Evolutionary conservation across 2,113 vertebrate species (phyloP).

Genomic region (Willisornis vidua): DNA sequence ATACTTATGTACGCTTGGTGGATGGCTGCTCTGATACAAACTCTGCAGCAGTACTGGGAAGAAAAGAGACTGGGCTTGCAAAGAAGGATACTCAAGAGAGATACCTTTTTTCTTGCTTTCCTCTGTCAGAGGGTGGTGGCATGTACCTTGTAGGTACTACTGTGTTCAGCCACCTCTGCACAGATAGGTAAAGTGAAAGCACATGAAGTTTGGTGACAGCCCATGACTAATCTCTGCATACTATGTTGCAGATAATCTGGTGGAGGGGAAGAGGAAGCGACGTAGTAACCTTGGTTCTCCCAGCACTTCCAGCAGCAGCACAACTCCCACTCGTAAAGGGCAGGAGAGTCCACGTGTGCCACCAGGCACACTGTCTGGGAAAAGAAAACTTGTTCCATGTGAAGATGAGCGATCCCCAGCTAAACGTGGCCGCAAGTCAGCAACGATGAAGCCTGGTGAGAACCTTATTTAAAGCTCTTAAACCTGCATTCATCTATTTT

Average conservation of each 20-base stretch:
- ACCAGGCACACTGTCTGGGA: conserved; percentile 74
- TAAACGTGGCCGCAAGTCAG: conserved; percentile 89
- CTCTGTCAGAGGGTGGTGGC: not conserved
- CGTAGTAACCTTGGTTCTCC: conserved; percentile 79
- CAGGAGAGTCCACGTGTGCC: conserved; percentile 67
- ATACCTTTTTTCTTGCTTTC: not conserved
- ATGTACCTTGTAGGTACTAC: not conserved
- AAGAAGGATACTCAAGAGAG: not conserved
- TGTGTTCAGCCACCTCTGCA: not conserved
- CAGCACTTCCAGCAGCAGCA: conserved; percentile 76
- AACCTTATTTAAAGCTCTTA: not conserved
- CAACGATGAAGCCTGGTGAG: conserved; percentile 80
- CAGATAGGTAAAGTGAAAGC: not conserved
- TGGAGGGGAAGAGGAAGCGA: conserved; percentile 94
- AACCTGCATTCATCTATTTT: not conserved
- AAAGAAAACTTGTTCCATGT: conserved; percentile 84
- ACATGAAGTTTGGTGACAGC: not conserved
- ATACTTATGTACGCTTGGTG: not conserved
- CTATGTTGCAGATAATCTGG: conserved; percentile 85
- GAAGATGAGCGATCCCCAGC: conserved; percentile 84
- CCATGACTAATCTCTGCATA: not conserved
- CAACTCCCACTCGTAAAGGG: conserved; percentile 73
- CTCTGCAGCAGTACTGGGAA: not conserved
- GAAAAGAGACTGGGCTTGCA: not conserved
- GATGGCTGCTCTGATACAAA: not conserved